Evolutionary conservation across 2,797 vertebrate genomes (phyloP).

Genomic region (Myotis vivesi): DNA sequence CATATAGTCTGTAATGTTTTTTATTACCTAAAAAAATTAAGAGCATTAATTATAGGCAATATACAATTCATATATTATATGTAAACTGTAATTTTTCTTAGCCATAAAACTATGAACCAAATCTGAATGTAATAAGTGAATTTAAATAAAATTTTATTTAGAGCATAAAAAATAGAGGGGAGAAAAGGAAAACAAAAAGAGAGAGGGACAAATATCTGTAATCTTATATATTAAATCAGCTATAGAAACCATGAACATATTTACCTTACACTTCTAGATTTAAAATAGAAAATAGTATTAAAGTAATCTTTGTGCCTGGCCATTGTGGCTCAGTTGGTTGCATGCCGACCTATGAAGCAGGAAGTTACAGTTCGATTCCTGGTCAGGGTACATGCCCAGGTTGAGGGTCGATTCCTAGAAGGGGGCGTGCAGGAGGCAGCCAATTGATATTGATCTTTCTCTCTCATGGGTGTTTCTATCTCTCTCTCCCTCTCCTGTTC

Average conservation of each 20-base stretch:
- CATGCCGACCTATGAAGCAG: too few species aligned
- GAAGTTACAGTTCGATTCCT: too few species aligned
- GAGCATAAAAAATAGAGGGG: not conserved
- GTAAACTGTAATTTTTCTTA: not conserved
- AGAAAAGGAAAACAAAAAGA: too few species aligned
- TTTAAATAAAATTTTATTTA: not conserved
- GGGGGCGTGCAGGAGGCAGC: too few species aligned
- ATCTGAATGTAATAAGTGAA: not conserved
- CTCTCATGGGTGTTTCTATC: too few species aligned
- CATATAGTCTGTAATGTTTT: not conserved
- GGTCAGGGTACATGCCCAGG: too few species aligned
- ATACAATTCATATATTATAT: not conserved
- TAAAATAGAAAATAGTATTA: not conserved
- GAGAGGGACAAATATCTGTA: not conserved
- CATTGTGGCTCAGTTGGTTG: too few species aligned
- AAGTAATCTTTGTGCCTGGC: not conserved
- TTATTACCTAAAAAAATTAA: not conserved
- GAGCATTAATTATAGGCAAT: not conserved
- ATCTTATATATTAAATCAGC: not conserved
- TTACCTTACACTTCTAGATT: not conserved
- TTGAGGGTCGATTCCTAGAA: too few species aligned
- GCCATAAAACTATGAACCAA: not conserved
- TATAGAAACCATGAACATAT: not conserved
- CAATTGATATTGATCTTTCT: too few species aligned
- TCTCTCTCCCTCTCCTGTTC: too few species aligned